Conservation (phyloP, 2,113 vertebrate species). For the Deroptyus accipitrinus region DNA sequence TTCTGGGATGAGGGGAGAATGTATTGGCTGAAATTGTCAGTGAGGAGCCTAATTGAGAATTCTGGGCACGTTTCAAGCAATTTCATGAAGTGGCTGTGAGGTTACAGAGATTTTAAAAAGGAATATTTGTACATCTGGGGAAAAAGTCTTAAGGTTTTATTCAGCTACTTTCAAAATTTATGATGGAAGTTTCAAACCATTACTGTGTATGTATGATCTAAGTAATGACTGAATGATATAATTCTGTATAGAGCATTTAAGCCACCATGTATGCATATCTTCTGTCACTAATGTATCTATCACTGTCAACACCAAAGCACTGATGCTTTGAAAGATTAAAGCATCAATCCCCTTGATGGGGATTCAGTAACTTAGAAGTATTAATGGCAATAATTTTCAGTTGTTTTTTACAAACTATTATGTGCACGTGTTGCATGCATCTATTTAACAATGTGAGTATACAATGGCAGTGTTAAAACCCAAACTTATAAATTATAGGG, state of each 20-base stretch:
- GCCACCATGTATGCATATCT: conserved; percentile 56
- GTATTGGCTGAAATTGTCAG: conserved; percentile 13
- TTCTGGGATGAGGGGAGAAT: conserved; percentile 20
- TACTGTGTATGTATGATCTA: conserved; percentile 27
- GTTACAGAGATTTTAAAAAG: conserved; percentile 16
- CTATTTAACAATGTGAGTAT: conserved; percentile 53
- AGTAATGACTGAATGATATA: conserved; percentile 44
- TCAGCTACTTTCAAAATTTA: conserved; percentile 42
- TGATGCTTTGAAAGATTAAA: conserved; percentile 52
- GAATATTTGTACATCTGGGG: not conserved
- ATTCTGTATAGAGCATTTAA: conserved; percentile 52
- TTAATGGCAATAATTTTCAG: conserved; percentile 66
- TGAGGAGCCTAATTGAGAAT: not conserved
- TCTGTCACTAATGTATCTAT: conserved; percentile 37
- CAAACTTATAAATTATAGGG: not conserved
- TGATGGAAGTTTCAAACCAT: conserved; percentile 2
- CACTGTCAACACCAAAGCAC: conserved; percentile 55
- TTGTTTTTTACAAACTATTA: conserved; percentile 44
- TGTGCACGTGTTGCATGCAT: conserved; percentile 71
- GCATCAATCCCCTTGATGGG: conserved; percentile 51
- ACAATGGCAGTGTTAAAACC: conserved; percentile 37
- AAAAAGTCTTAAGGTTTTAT: conserved; percentile 35
- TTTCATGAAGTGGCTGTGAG: conserved; percentile 52
- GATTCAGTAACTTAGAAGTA: conserved; percentile 47
- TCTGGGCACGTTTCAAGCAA: conserved; percentile 54